phyloP scores from a whole-genome alignment of 2,888 invertebrate species.

The Phortica okadai region DNA sequence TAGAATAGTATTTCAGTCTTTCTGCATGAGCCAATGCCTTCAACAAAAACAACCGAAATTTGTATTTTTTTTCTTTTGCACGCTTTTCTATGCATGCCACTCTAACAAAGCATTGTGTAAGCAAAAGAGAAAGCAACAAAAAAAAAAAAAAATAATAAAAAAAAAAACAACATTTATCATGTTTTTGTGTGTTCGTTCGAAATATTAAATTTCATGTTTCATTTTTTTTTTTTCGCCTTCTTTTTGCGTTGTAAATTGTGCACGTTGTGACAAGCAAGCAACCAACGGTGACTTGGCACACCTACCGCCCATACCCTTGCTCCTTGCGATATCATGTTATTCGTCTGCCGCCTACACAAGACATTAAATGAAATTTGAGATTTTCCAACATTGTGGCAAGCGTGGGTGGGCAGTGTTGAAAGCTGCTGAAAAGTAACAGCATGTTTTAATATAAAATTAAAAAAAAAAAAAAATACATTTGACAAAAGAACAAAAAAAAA shows the following conservation, averaged over 20 bases:
- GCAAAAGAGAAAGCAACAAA: neutral
- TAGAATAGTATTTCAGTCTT: neutral
- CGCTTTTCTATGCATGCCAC: neutral
- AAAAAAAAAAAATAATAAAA: constrained; percentile 11
- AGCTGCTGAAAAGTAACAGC: constrained; percentile 33
- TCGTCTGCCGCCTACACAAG: neutral
- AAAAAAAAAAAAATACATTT: constrained; percentile 38
- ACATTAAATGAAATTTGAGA: constrained; percentile 39
- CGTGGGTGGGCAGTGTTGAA: neutral
- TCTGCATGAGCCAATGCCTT: neutral
- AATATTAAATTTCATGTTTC: constrained; percentile 65
- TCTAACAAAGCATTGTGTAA: neutral
- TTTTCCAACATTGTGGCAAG: neutral
- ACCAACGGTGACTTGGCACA: constrained; percentile 10
- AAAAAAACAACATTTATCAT: constrained; percentile 51
- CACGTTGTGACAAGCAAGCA: constrained; percentile 38
- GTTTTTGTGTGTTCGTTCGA: constrained; percentile 40
- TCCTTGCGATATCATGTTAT: neutral
- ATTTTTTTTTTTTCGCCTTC: constrained; percentile 16
- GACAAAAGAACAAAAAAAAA: neutral
- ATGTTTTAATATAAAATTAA: constrained; percentile 53
- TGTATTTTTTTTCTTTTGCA: too few species aligned
- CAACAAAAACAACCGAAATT: neutral
- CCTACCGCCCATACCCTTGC: neutral
- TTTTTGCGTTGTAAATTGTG: neutral